phyloP scores from a whole-genome alignment of 1,140 invertebrate genomes.

The Drosophila yakuba region DNA sequence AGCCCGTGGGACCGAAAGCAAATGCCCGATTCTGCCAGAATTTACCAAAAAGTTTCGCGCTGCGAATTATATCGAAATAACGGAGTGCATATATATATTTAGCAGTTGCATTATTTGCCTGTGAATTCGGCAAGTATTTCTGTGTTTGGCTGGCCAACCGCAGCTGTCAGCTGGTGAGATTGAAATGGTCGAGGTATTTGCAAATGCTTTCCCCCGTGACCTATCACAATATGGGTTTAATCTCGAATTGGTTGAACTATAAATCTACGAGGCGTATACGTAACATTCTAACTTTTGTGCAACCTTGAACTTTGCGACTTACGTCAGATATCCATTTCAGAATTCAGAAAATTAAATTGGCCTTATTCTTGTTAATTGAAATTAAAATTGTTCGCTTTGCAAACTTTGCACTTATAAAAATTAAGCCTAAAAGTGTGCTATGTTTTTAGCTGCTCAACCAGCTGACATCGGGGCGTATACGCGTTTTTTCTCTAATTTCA shows the following conservation, averaged over 20 bases:
- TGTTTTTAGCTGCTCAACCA: background rate
- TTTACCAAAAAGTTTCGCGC: conserved; percentile 31
- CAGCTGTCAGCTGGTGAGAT: conserved; percentile 70
- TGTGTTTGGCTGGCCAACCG: conserved; percentile 37
- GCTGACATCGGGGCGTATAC: background rate
- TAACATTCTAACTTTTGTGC: background rate
- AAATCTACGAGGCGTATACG: conserved; percentile 2
- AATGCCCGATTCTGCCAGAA: conserved; percentile 30
- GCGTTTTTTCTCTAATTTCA: background rate
- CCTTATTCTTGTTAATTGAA: no score
- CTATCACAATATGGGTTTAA: background rate
- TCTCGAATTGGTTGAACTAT: background rate
- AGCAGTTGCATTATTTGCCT: conserved; percentile 46
- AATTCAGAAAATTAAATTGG: no score
- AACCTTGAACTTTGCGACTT: background rate
- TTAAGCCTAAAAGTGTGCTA: background rate
- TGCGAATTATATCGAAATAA: conserved; percentile 56
- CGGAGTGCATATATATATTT: conserved; percentile 18
- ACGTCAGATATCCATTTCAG: no score
- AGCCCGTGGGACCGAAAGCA: conserved; percentile 19
- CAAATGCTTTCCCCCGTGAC: conserved; percentile 4
- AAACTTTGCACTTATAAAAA: background rate
- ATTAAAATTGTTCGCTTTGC: no score
- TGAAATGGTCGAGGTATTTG: conserved; percentile 44
- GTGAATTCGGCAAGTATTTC: conserved; percentile 8